Evolutionary conservation across 1,140 invertebrate species (phyloP).

Genomic region (Centruroides sculpturatus): DNA sequence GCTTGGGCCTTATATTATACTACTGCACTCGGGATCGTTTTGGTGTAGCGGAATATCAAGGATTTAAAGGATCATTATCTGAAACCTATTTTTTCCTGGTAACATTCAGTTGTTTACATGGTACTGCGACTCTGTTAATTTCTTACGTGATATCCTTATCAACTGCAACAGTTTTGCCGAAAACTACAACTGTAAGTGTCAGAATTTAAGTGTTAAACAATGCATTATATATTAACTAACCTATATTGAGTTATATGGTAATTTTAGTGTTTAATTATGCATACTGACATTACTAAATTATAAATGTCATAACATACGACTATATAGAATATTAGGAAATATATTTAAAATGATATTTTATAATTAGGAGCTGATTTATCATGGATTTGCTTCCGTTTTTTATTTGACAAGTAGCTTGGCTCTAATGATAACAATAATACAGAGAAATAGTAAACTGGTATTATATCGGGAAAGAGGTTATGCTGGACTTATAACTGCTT

Average conservation of each 20-base stretch:
- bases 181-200: constrained; percentile 66
- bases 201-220: neutral
- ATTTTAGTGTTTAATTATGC: too few species aligned
- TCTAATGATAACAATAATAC: constrained; percentile 43
- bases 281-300: too few species aligned
- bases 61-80: constrained; percentile 23
- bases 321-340: neutral
- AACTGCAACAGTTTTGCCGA: constrained; percentile 59
- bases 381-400: constrained; percentile 49
- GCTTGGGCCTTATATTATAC: constrained; percentile 48
- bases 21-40: constrained; percentile 30
- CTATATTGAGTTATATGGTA: too few species aligned
- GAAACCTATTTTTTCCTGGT: constrained; percentile 59
- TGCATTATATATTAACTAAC: too few species aligned
- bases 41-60: neutral
- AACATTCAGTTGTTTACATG: constrained; percentile 54
- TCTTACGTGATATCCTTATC: constrained; percentile 57
- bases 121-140: constrained; percentile 52
- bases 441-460: constrained; percentile 27
- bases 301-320: too few species aligned
- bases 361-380: constrained; percentile 61
- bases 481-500: constrained; percentile 45
- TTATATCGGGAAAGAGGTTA: constrained; percentile 31
- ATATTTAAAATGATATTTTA: neutral
- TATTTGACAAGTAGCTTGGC: constrained; percentile 48